Base-by-base conservation (phyloP, 2,113 vertebrate species). In the Cygnus buccinator region DNA sequence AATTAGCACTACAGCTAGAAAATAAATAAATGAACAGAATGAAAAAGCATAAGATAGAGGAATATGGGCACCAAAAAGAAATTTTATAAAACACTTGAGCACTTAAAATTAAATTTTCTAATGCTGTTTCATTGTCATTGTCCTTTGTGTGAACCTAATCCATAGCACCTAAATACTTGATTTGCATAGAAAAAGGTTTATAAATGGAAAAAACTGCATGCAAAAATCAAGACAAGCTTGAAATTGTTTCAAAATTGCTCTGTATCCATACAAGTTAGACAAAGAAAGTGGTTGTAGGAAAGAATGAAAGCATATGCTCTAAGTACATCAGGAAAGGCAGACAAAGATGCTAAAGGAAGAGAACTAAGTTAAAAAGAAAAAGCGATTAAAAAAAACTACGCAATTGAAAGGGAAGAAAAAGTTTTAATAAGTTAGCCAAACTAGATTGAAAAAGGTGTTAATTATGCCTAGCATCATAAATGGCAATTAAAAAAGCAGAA, bases 381-480 rank as follows among this genome's bases (percentile, higher is more conserved):
- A 44, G 29, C 4, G 33, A 77, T 50, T 50, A 25, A 50, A 50
- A 50, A 50, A 46, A 19, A 18, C 1, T 26, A 2, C 2, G 12
- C 37, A 83, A 80, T 4, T 59, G 66, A 84, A 52, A 29, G 29
- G 25, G 58, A 74, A 66, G 10, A 39, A 65, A 78, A 93, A 50
- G 12, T 84, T 94, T 91, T 81, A 93, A 65, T 89, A 93, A 83
- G 68, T 91, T 93, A 76, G 57, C 66, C 28, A 90, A 90, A 92
- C 11, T 8, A 80, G 59, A 84, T 43, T 86, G 50, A 94, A 94
- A 96, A 92, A 8, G 5, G 59, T 71, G 63, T 94, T 93, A 95
- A 93, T 94, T 95, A 84, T 84, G 46, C 26, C 48, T 78, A 90
- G 33, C 37, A 65, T 71, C 79, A 95, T 74, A 93, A 94, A 94